Conservation (phyloP, 2,113 vertebrate species). For the Nicator chloris region DNA sequence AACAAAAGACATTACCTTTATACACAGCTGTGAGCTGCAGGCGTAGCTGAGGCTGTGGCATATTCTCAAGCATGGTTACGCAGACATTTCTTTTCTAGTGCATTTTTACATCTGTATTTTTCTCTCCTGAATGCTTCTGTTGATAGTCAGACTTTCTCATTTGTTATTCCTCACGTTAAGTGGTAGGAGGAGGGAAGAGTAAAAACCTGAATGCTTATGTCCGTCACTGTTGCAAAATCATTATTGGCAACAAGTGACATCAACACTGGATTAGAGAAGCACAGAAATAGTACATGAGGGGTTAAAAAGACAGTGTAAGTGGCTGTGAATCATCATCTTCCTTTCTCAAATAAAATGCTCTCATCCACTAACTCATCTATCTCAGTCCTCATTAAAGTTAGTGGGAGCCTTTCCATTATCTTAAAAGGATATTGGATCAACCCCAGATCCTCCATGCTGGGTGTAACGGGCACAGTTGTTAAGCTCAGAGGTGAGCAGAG, state of each 20-base stretch:
- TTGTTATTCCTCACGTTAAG: background rate
- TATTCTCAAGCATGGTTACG: rapidly evolving
- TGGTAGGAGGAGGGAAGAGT: background rate
- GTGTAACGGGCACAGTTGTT: background rate
- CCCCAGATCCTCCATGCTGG: background rate
- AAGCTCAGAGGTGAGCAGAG: constrained; percentile 39
- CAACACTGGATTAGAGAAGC: background rate
- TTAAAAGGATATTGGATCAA: constrained; percentile 18
- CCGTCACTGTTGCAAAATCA: background rate
- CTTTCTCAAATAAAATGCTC: background rate
- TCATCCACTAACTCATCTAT: background rate
- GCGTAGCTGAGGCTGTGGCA: background rate
- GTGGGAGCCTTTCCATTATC: constrained; percentile 13
- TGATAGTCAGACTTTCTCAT: background rate
- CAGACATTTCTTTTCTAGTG: background rate
- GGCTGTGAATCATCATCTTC: background rate
- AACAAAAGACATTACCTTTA: background rate
- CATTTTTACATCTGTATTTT: background rate
- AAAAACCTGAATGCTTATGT: background rate
- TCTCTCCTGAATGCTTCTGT: background rate
- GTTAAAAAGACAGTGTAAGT: background rate
- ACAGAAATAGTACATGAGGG: background rate
- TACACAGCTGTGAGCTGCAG: background rate
- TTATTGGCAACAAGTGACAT: background rate
- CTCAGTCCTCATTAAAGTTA: constrained; percentile 14